These are phyloP conservation scores for Carettochelys insculpta DNA, from an alignment of 2,113 vertebrate species.

Conservation along the genomic window DNA sequence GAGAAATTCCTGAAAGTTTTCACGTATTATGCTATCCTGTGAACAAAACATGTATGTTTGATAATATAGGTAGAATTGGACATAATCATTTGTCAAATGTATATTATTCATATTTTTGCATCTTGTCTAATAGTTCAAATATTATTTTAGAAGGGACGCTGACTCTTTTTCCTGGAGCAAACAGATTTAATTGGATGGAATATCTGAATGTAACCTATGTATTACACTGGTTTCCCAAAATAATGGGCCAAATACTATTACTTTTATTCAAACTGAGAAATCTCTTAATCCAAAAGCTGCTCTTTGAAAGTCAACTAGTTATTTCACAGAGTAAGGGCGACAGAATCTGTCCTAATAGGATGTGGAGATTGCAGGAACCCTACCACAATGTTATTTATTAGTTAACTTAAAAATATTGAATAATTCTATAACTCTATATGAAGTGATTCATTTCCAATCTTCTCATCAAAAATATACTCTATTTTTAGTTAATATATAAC, in stretches of 20 bases:
- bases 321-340: neutral
- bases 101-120: neutral
- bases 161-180: neutral
- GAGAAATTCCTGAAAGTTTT: slow-evolving; percentile 96
- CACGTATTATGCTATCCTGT: slow-evolving; percentile 85
- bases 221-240: neutral
- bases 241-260: neutral
- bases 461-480: neutral
- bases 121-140: neutral
- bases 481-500: neutral
- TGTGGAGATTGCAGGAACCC: too few species aligned
- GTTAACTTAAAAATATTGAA: neutral
- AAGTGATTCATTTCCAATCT: neutral
- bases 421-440: neutral
- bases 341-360: too few species aligned
- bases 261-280: neutral
- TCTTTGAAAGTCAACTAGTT: neutral
- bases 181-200: neutral
- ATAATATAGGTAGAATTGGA: slow-evolving; percentile 13
- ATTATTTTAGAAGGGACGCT: neutral
- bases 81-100: slow-evolving; percentile 6
- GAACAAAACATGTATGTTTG: slow-evolving; percentile 42
- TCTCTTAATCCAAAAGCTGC: neutral
- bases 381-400: neutral
- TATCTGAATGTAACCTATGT: neutral